Conservation (phyloP, 2,888 invertebrate species). For the Cephus pygmeus region DNA sequence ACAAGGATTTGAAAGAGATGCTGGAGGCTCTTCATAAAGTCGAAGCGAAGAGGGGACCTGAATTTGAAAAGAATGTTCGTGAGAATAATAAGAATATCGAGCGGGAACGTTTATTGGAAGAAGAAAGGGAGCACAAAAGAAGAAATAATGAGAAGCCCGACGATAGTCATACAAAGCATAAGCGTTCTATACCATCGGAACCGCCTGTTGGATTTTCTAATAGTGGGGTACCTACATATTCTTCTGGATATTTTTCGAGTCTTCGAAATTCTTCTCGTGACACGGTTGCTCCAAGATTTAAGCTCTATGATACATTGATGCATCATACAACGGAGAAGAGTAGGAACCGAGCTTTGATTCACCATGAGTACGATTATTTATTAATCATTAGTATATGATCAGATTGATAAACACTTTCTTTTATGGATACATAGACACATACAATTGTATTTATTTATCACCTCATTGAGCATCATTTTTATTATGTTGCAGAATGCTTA, state of each 20-base stretch:
- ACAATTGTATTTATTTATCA: not conserved
- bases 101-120: not conserved
- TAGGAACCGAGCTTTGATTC: constrained; percentile 7
- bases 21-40: constrained; percentile 32
- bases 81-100: constrained; percentile 9
- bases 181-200: constrained; percentile 28
- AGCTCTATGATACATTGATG: constrained; percentile 13
- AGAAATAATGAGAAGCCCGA: constrained; percentile 8
- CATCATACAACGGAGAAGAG: constrained; percentile 13
- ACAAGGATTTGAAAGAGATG: constrained; percentile 35
- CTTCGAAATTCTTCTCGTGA: constrained; percentile 8
- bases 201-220: constrained; percentile 16
- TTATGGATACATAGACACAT: not conserved
- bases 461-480: not conserved
- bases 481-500: constrained; percentile 5
- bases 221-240: constrained; percentile 19
- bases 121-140: constrained; percentile 1
- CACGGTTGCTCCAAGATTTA: constrained; percentile 9
- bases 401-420: not conserved
- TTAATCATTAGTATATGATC: not conserved
- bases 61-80: constrained; percentile 27
- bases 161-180: constrained; percentile 11
- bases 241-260: not conserved
- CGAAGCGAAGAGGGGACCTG: constrained; percentile 25
- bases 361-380: constrained; percentile 11